Base-by-base conservation (phyloP, 64 coral and sea anemone species). In the Catalaphyllia jardinei region DNA sequence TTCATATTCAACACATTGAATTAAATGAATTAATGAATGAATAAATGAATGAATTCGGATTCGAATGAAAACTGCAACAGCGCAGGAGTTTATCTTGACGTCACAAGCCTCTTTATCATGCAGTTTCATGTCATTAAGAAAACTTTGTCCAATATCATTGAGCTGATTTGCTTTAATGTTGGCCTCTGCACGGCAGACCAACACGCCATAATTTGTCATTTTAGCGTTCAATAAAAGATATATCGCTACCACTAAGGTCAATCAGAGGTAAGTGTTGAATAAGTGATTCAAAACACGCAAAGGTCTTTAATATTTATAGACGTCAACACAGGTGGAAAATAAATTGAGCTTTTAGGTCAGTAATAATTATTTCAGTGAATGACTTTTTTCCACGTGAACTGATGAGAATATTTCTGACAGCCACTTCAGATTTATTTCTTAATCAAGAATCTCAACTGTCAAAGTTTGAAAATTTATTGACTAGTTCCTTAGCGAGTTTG, bases 91-190 rank as follows among this genome's bases (percentile, higher is more conserved):
- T 24, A 25, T 69, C 25, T 69, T 27, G 65, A 69, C 25, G 65
- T 69, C 22, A 25, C 24, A 10, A 25, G 25, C n/a, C 65, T 25
- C n/a, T 69, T 69, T 69, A 27, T 24, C 22, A 28, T 5, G 65
- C 25, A 11, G 11, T 24, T 31, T 54, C 14, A 17, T 22, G 0
- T 61, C 28, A 19, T 60, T 61, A 80, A 13, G 28, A 20, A 17
- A 31, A 16, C 17, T 31, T 80, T 80, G 19, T 59, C 78, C 55
- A 80, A 80, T 80, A 80, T 80, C 55, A 46, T 7, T 46, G 42
- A 77, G 17, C 10, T 24, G 8, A 10, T 77, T 5, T 27, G 25
- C 15, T 25, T 24, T 10, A 77, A 77, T 50, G 49, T 77, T 50
- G 39, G 74, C 39, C 39, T 51, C 0, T 5, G 4, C 65, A 69